A percentile compares a stretch with the other conserved stretches of the same genome.
Conservation (phyloP, 1,140 invertebrate genomes). For the Drosophila simulans region DNA sequence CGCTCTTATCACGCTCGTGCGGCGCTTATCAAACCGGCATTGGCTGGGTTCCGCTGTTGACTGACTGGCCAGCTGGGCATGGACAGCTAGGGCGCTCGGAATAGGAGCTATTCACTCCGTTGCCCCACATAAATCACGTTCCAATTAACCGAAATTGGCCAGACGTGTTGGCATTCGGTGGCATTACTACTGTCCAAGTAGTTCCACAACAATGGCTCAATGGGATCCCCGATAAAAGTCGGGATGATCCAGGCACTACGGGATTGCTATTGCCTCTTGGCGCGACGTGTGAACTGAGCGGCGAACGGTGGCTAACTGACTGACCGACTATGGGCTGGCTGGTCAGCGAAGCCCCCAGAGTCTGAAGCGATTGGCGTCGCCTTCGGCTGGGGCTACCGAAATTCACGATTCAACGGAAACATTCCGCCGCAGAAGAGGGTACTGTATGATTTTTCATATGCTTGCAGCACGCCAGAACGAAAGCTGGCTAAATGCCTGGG, state of each 20-base stretch:
- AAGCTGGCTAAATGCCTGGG: neutral
- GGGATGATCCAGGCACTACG: conserved; percentile 11
- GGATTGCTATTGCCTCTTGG: neutral
- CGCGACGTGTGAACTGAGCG: conserved; percentile 29
- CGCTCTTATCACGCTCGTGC: conserved; percentile 53
- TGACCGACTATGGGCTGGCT: conserved; percentile 8
- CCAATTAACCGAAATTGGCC: conserved; percentile 59
- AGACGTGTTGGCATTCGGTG: conserved; percentile 70
- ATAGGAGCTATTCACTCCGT: conserved; percentile 31
- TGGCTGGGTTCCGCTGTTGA: conserved; percentile 21
- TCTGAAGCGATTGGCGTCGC: conserved; percentile 16
- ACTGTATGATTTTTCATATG: conserved; percentile 19
- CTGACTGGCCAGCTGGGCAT: neutral
- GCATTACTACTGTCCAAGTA: conserved; percentile 27
- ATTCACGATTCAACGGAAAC: conserved; percentile 10
- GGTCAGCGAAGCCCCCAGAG: conserved; percentile 23
- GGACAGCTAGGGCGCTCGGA: conserved; percentile 21
- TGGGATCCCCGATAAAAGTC: conserved; percentile 16
- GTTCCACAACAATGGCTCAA: conserved; percentile 20
- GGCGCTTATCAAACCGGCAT: conserved; percentile 55
- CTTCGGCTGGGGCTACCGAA: conserved; percentile 25
- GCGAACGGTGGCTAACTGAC: conserved; percentile 19
- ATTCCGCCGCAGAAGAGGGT: conserved; percentile 15
- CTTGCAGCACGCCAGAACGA: neutral
- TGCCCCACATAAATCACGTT: conserved; percentile 75